Percentiles rank a stretch among this genome's conserved stretches.
phyloP scores from a whole-genome alignment of 1,140 invertebrate genomes.

The Diabrotica virgifera region DNA sequence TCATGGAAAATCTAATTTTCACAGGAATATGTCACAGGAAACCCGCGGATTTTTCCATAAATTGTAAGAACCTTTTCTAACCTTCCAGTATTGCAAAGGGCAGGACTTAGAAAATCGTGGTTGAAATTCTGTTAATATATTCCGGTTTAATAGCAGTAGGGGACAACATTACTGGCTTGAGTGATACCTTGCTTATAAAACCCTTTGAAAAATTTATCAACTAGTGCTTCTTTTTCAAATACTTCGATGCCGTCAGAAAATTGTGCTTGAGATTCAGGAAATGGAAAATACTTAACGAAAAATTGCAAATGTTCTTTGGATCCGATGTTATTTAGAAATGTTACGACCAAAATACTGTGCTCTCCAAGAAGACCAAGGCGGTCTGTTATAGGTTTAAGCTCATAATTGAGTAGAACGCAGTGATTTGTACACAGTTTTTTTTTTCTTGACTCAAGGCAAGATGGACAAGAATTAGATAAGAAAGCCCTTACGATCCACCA shows the following conservation, averaged over 20 bases:
- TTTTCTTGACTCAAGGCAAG: no score
- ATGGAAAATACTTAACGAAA: slow-evolving; percentile 29
- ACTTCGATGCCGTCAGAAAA: slow-evolving; percentile 26
- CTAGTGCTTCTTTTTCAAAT: slow-evolving; percentile 35
- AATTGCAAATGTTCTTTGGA: slow-evolving; percentile 1
- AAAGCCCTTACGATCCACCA: no score
- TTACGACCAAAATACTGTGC: slow-evolving; percentile 18
- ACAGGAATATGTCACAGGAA: no score
- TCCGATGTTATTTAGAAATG: slow-evolving; percentile 5
- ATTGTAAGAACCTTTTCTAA: no score
- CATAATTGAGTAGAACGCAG: slow-evolving; percentile 20
- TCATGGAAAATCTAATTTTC: no score
- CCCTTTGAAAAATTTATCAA: slow-evolving; percentile 26
- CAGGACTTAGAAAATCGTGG: no score
- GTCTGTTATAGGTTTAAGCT: slow-evolving; percentile 13
- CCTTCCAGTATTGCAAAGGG: no score
- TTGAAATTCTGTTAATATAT: no score
- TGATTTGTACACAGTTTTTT: slow-evolving; percentile 20
- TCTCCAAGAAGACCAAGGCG: slow-evolving; percentile 28
- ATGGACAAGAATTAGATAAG: no score
- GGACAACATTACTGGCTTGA: slow-evolving; percentile 29
- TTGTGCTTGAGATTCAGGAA: slow-evolving; percentile 10
- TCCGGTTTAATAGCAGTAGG: slow-evolving; percentile 32
- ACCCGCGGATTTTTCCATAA: no score
- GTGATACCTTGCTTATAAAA: slow-evolving; percentile 30